phyloP scores from a whole-genome alignment of 1,140 invertebrate species.

The Eupeodes corollae region DNA sequence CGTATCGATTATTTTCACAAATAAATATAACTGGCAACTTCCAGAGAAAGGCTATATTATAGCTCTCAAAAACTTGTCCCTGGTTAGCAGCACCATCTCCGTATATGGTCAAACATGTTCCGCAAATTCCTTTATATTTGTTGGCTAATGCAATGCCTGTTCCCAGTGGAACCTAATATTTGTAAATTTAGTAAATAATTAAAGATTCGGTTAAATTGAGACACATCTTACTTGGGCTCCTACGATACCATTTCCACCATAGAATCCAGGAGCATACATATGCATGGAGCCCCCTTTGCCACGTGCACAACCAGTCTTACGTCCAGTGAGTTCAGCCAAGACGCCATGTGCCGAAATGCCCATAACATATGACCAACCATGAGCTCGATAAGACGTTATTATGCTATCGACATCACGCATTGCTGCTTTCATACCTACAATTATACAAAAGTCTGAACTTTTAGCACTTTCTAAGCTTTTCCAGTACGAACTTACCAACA shows the following conservation, averaged over 20 bases:
- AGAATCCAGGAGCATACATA: conserved; percentile 52
- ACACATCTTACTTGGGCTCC: conserved; percentile 50
- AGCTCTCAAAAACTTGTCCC: conserved; percentile 62
- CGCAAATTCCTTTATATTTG: conserved; percentile 68
- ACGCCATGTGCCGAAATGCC: conserved; percentile 65
- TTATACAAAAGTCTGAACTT: too few relatives aligned
- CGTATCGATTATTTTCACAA: conserved; percentile 79
- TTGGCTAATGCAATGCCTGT: conserved; percentile 83
- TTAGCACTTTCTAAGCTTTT: too few relatives aligned
- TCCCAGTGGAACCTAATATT: conserved; percentile 68
- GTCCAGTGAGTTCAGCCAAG: conserved; percentile 75
- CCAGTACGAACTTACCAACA: conserved; percentile 40
- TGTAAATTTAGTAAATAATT: too few relatives aligned
- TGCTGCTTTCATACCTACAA: conserved; percentile 48
- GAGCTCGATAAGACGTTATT: conserved; percentile 56
- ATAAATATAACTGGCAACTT: conserved; percentile 83
- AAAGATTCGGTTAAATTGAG: neutral
- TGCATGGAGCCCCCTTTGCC: conserved; percentile 63
- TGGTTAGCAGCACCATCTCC: conserved; percentile 98
- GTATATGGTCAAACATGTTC: conserved; percentile 76
- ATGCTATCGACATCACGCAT: conserved; percentile 51
- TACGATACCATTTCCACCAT: conserved; percentile 77
- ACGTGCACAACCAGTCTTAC: conserved; percentile 54
- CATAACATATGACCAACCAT: conserved; percentile 63
- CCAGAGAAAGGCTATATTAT: conserved; percentile 76